Conservation (phyloP, 2,113 vertebrate genomes). For the Limnothrissa miodon region DNA sequence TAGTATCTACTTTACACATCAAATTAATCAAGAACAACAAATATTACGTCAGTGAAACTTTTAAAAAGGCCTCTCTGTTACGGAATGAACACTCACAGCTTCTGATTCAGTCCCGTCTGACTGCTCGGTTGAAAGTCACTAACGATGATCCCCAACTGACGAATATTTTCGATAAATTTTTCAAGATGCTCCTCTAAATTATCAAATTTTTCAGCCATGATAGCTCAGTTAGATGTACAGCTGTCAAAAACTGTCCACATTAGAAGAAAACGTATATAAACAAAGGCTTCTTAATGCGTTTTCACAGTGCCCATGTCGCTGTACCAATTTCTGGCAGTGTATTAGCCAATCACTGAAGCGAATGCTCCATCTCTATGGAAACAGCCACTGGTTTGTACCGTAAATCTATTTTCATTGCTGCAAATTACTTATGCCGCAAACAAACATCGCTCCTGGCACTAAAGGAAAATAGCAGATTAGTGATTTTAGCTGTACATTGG, state of each 20-base stretch:
- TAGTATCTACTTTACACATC: background rate
- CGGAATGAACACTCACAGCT: slow-evolving; percentile 76
- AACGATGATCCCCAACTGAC: slow-evolving; percentile 96
- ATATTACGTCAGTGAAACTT: background rate
- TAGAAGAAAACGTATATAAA: background rate
- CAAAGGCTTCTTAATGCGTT: slow-evolving; percentile 18
- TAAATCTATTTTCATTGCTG: background rate
- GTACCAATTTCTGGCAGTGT: slow-evolving; percentile 55
- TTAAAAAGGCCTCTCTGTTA: background rate
- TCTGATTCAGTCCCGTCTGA: slow-evolving; percentile 94
- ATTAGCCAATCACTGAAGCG: slow-evolving; percentile 49
- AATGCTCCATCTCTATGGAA: slow-evolving; percentile 38
- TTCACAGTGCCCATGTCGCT: slow-evolving; percentile 7
- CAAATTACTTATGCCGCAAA: slow-evolving; percentile 23
- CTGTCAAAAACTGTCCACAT: slow-evolving; percentile 17
- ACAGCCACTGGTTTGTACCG: slow-evolving; percentile 39
- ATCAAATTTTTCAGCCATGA: slow-evolving; percentile 96
- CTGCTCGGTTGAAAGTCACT: slow-evolving; percentile 99
- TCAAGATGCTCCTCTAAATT: slow-evolving; percentile 95
- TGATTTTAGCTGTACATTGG: background rate
- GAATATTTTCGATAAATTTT: slow-evolving; percentile 98
- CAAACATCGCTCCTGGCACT: too few species aligned
- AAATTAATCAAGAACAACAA: background rate
- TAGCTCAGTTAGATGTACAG: background rate
- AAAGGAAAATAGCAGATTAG: background rate